These are phyloP conservation scores for Limulus polyphemus DNA, from an alignment of 2,888 invertebrate species.

Conservation along the genomic window DNA sequence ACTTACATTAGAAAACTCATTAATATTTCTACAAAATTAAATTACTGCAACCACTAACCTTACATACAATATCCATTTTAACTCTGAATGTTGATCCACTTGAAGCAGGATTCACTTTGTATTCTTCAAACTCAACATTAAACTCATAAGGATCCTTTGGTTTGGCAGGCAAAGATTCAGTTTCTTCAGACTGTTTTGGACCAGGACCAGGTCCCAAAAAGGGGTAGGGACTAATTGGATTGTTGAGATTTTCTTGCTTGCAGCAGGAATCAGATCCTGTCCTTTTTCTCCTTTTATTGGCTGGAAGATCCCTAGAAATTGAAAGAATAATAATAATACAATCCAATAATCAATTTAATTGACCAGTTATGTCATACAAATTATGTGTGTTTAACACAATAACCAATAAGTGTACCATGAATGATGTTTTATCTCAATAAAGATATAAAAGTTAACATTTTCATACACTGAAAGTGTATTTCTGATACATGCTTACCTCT, in stretches of 20 bases:
- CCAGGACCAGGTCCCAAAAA: too few species aligned
- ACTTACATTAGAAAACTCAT: too few species aligned
- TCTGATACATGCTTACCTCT: too few species aligned
- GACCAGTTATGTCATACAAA: too few species aligned
- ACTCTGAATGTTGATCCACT: conserved; percentile 4
- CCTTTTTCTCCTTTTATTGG: not conserved
- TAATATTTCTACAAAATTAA: too few species aligned
- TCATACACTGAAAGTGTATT: too few species aligned
- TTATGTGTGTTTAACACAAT: too few species aligned
- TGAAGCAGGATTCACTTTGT: conserved; percentile 13
- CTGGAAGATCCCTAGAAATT: not conserved
- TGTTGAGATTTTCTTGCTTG: not conserved
- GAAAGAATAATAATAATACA: not conserved
- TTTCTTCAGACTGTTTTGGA: conserved; percentile 21
- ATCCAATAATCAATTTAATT: too few species aligned
- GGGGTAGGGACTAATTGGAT: too few species aligned
- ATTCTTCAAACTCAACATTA: conserved; percentile 45
- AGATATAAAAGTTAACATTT: too few species aligned
- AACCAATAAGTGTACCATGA: too few species aligned
- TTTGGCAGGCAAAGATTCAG: conserved; percentile 20
- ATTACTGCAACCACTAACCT: not conserved
- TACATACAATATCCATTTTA: not conserved
- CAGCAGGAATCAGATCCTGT: not conserved
- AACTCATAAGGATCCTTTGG: conserved; percentile 55
- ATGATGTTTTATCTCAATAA: too few species aligned